These are phyloP conservation scores for Drosophila tristis DNA, from an alignment of 1,140 invertebrate species.

Conservation along the genomic window DNA sequence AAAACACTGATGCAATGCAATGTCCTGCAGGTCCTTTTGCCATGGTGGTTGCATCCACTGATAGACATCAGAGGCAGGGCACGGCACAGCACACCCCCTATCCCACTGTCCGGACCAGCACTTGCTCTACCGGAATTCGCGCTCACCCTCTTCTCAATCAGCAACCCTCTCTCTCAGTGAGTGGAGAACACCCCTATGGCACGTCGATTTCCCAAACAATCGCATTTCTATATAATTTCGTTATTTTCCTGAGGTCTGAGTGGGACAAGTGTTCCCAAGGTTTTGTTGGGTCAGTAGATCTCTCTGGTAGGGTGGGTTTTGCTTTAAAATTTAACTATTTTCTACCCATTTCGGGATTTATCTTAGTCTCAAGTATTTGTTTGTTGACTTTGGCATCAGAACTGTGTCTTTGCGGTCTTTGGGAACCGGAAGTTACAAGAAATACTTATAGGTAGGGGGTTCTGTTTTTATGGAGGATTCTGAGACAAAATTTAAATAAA, in stretches of 20 bases:
- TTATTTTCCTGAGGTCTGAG: conserved; percentile 69
- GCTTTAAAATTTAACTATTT: conserved; percentile 1
- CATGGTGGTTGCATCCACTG: conserved; percentile 66
- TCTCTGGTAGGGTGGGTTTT: conserved; percentile 14
- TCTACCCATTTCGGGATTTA: conserved; percentile 32
- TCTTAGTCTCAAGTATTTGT: conserved; percentile 37
- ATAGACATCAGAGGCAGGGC: conserved; percentile 58
- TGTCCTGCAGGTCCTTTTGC: conserved; percentile 50
- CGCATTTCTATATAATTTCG: conserved; percentile 73
- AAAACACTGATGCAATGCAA: too few species aligned
- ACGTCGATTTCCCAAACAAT: conserved; percentile 34
- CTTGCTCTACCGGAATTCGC: conserved; percentile 38
- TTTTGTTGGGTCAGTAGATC: conserved; percentile 45
- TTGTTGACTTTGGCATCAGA: conserved; percentile 46
- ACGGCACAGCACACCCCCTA: conserved; percentile 17
- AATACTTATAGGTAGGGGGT: not conserved
- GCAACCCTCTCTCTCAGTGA: conserved; percentile 8
- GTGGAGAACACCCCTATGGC: conserved; percentile 15
- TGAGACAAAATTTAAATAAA: too few species aligned
- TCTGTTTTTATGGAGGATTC: not conserved
- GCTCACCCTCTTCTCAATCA: conserved; percentile 16
- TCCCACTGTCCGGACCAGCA: not conserved
- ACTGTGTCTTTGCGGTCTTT: conserved; percentile 39
- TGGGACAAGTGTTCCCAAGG: conserved; percentile 68
- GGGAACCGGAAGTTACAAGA: conserved; percentile 26